Evolutionary conservation across 2,888 invertebrate species (phyloP), one percentile per base, ranked within the genome.

Genomic region (Melolontha melolontha): DNA sequence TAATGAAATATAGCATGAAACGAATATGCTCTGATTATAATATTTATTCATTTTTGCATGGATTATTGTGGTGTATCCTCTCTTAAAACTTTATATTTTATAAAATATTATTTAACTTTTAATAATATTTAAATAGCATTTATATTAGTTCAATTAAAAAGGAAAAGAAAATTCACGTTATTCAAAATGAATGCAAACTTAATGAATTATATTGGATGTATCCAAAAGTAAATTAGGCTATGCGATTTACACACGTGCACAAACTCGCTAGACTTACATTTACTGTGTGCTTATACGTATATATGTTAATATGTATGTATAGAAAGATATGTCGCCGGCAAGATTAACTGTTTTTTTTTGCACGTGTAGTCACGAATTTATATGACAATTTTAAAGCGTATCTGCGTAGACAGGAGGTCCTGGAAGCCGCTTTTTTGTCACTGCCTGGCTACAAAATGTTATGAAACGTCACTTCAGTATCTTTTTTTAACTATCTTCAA

Each of bases 401-500:
- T 41, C 10, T 39, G 11, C 62, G 44, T 41, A 40, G 29, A 47
- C 17, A 55, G 39, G 47, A 27, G 27, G 27, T 27, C 39, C 44
- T 44, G 29, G 57, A 49, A 27, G 40, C 14, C 12, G 55, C 41
- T 51, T 51, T 66, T 66, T 14, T 27, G 40, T 41, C 41, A 17
- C 47, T 11, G 47, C 14, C 29, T 27, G 12, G 44, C 44, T 44
- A 59, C 59, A 44, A 59, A 59, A 59, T 44, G 44, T 59, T 59
- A 59, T 59, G 59, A 59, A 59, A 59, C 44, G 44, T 59, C 59
- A 59, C 44, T 59, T 44, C 57, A 42, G 41, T 57, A 27, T 59
- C 29, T 57, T 59, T 57, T 55, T 57, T 66, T 57, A 66, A 67
- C 51, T 49, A 52, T 64, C 71, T 65, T 73, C 72, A 73, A 73